Evolutionary conservation across 2,888 invertebrate species (phyloP).

Genomic region (Eupsilia transversa): DNA sequence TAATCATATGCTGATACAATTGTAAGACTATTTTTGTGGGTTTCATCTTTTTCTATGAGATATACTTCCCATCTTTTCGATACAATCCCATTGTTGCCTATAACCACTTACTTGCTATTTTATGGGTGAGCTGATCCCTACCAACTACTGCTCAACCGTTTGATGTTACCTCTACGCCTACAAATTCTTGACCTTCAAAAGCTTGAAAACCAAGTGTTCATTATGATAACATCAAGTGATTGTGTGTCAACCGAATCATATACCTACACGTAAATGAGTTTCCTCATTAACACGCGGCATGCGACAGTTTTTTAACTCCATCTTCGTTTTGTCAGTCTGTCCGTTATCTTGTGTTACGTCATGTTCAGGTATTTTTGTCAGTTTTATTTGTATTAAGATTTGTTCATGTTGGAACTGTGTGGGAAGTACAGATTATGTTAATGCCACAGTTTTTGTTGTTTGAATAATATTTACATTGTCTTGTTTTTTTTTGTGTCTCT

Average conservation of each 20-base stretch:
- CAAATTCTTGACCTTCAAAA: conserved; percentile 14
- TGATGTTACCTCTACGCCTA: neutral
- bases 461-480: conserved; percentile 22
- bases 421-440: conserved; percentile 9
- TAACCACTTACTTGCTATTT: neutral
- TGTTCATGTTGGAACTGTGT: conserved; percentile 23
- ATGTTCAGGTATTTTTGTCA: conserved; percentile 35
- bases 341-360: conserved; percentile 37
- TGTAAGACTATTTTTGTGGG: no score
- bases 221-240: conserved; percentile 31
- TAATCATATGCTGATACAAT: neutral
- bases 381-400: conserved; percentile 51
- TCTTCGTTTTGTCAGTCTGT: conserved; percentile 19
- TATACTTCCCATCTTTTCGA: neutral
- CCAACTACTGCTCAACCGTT: neutral
- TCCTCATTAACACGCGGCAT: conserved; percentile 70
- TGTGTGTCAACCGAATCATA: conserved; percentile 35
- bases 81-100: neutral
- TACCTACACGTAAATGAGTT: conserved; percentile 61
- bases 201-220: conserved; percentile 1
- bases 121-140: neutral
- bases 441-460: neutral
- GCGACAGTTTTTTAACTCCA: conserved; percentile 18
- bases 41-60: neutral
- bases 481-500: conserved; percentile 1